Conservation (phyloP, 2,113 vertebrate species). For the mouse (Mus musculus) region GRCm39 chr1:191024501-191025000, state of each 20-base stretch:
- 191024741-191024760: slow-evolving; percentile 56
- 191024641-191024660: slow-evolving; percentile 52
- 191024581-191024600: not conserved
- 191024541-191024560: not conserved
- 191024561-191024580: not conserved
- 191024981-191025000: not conserved
- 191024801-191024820: slow-evolving; percentile 12
- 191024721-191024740: slow-evolving; percentile 63
- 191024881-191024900: not conserved
- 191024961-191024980: not conserved
- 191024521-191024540: not conserved
- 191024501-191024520: not conserved
- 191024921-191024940: not conserved
- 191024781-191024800: not conserved
- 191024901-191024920: not conserved
- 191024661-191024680: slow-evolving; percentile 41
- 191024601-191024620: not conserved
- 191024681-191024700: slow-evolving; percentile 42
- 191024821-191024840: not conserved
- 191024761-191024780: slow-evolving; percentile 37
- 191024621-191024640: slow-evolving; percentile 17
- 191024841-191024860: not conserved
- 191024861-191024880: not conserved
- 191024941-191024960: not conserved
- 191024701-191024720: slow-evolving; percentile 63